Conservation (phyloP, 1,140 invertebrate species). For the Aphidius gifuensis region DNA sequence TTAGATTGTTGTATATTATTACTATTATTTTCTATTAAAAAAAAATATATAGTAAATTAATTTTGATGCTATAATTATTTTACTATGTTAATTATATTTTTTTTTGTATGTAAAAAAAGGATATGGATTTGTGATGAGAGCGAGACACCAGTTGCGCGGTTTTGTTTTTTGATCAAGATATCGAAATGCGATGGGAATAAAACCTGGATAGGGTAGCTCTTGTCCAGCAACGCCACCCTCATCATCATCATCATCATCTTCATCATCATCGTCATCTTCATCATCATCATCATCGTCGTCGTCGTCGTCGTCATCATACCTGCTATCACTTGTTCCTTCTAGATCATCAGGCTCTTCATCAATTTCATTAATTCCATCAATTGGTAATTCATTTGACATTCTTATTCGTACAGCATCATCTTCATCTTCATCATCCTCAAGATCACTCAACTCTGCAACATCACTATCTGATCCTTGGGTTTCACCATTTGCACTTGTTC, state of each 20-base stretch:
- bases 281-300: constrained; percentile 54
- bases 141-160: constrained; percentile 87
- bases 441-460: constrained; percentile 50
- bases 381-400: constrained; percentile 49
- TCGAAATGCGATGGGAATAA: constrained; percentile 75
- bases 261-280: constrained; percentile 53
- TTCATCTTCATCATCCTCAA: constrained; percentile 60
- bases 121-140: constrained; percentile 98
- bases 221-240: constrained; percentile 58
- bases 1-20: neutral
- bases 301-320: constrained; percentile 29
- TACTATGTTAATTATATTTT: neutral
- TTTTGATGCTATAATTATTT: neutral
- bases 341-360: constrained; percentile 26
- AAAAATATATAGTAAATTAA: neutral
- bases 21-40: no score
- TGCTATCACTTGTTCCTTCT: constrained; percentile 22
- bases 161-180: constrained; percentile 84
- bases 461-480: constrained; percentile 51
- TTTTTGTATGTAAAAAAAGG: constrained; percentile 66
- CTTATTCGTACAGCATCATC: constrained; percentile 53
- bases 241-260: constrained; percentile 53
- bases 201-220: constrained; percentile 83
- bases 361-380: constrained; percentile 12
- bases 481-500: constrained; percentile 31